These are phyloP conservation scores for Unio pictorum DNA, from an alignment of 2,888 invertebrate species.

Conservation along the genomic window DNA sequence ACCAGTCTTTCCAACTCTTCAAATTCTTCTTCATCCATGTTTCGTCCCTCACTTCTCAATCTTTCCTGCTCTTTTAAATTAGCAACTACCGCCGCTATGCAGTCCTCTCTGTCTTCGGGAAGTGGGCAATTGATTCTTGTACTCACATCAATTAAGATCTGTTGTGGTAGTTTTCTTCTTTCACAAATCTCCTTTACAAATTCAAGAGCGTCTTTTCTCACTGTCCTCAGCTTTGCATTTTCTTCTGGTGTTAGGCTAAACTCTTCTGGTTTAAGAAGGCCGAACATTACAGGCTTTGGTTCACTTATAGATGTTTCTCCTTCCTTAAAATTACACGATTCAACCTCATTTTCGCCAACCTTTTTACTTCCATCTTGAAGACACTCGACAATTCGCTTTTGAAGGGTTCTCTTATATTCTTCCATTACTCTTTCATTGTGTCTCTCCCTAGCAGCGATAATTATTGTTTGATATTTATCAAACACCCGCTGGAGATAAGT, in stretches of 20 bases:
- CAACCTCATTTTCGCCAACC: background rate
- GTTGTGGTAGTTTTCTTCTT: conserved; percentile 4
- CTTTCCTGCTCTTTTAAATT: background rate
- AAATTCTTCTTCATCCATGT: conserved; percentile 1
- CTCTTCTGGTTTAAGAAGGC: too few species aligned
- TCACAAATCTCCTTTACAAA: background rate
- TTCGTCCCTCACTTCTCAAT: background rate
- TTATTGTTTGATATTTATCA: background rate
- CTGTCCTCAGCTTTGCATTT: background rate
- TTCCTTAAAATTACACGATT: background rate
- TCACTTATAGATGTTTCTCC: too few species aligned
- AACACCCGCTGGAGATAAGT: conserved; percentile 18
- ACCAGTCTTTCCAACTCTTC: conserved; percentile 11
- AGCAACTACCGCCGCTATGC: background rate
- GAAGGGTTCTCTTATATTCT: too few species aligned
- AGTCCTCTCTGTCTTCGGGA: background rate
- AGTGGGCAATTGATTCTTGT: background rate
- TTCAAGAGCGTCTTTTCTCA: background rate
- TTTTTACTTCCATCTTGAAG: background rate
- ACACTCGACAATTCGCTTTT: too few species aligned
- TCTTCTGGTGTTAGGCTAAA: background rate
- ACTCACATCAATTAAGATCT: background rate
- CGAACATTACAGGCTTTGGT: too few species aligned
- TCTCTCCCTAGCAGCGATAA: too few species aligned
- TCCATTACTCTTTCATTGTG: too few species aligned